Conservation (phyloP, 1,140 invertebrate species). For the Tenebrio molitor region DNA sequence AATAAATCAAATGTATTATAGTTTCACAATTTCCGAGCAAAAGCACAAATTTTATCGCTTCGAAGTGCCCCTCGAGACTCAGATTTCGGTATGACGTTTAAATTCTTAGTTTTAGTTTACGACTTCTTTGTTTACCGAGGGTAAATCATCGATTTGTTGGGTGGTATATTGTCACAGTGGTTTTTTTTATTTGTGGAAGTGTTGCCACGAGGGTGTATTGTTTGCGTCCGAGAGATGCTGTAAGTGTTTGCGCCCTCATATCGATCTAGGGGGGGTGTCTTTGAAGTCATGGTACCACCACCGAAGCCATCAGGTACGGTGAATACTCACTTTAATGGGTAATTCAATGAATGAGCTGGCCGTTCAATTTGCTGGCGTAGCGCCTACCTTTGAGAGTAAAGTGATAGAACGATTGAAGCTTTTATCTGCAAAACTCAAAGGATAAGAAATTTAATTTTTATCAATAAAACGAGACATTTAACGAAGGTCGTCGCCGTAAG, state of each 20-base stretch:
- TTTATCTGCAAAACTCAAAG: constrained; percentile 48
- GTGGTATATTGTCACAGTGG: background rate
- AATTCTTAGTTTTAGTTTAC: constrained; percentile 35
- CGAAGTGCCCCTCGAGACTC: constrained; percentile 13
- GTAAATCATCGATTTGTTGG: constrained; percentile 29
- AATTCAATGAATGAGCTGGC: constrained; percentile 44
- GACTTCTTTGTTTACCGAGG: constrained; percentile 31
- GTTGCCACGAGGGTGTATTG: constrained; percentile 27
- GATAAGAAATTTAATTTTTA: constrained; percentile 49
- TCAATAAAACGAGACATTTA: constrained; percentile 45
- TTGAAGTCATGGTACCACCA: constrained; percentile 15
- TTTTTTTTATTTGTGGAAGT: constrained; percentile 11
- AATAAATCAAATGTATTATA: constrained; percentile 37
- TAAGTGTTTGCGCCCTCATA: constrained; percentile 10
- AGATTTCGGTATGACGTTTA: constrained; percentile 18
- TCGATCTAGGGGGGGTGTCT: background rate
- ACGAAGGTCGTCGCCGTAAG: constrained; percentile 28
- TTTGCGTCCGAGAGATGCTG: constrained; percentile 35
- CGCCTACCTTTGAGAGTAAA: constrained; percentile 42
- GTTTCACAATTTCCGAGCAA: constrained; percentile 36
- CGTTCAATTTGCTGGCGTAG: constrained; percentile 46
- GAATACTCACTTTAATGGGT: constrained; percentile 47
- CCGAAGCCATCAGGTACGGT: constrained; percentile 31
- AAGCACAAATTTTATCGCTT: constrained; percentile 33
- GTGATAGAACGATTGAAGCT: constrained; percentile 47